Base-by-base conservation (phyloP, 2,797 vertebrate genomes). In the Phoxinus dragarum region DNA sequence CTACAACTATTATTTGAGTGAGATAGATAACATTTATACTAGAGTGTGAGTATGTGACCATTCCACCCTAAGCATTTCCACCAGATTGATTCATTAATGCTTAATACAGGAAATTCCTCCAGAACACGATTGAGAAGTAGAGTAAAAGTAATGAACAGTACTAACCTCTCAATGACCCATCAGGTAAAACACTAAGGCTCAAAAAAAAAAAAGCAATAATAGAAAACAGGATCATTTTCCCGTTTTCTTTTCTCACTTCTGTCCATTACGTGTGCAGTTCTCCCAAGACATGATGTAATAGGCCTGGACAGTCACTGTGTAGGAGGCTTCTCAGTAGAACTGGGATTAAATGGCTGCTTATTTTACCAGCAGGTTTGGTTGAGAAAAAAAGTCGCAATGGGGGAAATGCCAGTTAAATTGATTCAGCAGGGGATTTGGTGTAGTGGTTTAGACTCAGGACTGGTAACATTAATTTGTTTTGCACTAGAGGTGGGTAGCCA, bases 211-310 rank as follows among this genome's bases (percentile, higher is more conserved):
- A 86, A 34, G 14, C 31, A 82, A 61, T 42, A 79, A 23, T 77
- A 68, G 21, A 38, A 78, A 78, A 44, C 21, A 44, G n/a, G 47
- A 31, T 61, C 59, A 0, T 61, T 61, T 69, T 21, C 31, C 27
- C 4, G 6, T 76, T 86, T 82, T 81, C 42, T 42, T 82, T 59
- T 61, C 74, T 76, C 80, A 82, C 56, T 80, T 76, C 71, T 83
- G 21, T 83, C 40, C 67, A 84, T 83, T 72, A 74, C 83, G 36
- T 81, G 61, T 27, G 36, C 71, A 71, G n/a, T 68, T 81, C 52
- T 67, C 72, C 34, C 42, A 54, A 80, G 59, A 86, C 54, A 81
- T 81, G 79, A 85, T 74, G 47, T 85, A 81, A 87, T 85, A 79
- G 72, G 59, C 42, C 84, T 85, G 66, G 54, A 80, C 47, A 78